Evolutionary conservation across 2,113 vertebrate genomes (phyloP), one percentile per base, ranked within the genome.

Genomic region (Oplegnathus fasciatus): DNA sequence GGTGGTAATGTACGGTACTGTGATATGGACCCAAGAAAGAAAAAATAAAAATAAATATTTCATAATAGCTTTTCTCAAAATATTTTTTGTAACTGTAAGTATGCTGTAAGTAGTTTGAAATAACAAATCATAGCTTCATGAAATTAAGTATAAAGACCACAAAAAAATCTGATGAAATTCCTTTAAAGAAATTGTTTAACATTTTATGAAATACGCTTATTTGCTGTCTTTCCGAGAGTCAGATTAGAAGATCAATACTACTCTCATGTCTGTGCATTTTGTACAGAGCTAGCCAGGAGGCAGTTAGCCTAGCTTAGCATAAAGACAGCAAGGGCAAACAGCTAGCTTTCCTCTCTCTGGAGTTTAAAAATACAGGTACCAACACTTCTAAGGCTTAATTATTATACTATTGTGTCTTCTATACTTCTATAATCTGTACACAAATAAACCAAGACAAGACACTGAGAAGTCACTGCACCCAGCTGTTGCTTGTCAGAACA

Each of bases 1-100:
- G 7, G 75, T 66, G 84, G 69, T 65, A 77, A 65, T 22, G 15
- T 11, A 70, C 20, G 46, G 69, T 30, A 14, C 50, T 74, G 37
- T 87, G 58, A 83, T 60, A 65, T 54, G 24, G 44, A 68, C 26
- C 79, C 28, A 30, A 82, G 52, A 78, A 5, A 30, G 46, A 58
- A 69, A 77, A 30, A 67, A 77, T 78, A 82, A 28, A 37, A 57
- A 50, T 28, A 40, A 34, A 71, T 46, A 28, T 68, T 62, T 80
- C 28, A 48, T 66, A 9, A 13, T 14, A 73, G 14, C 46, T 50
- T 40, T 42, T 60, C 22, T 17, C 14, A 26, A 42, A 66, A 60
- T 75, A 58, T 4, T 15, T 55, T 60, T 69, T 34, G 14, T 1
- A 20, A 15, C 32, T 32, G 7, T n/a, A n/a, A 20, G 9, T 37